Percentiles rank a stretch among this genome's conserved stretches.
phyloP scores from a whole-genome alignment of 2,797 vertebrate genomes.

The Typhlichthys eigenmanni region DNA sequence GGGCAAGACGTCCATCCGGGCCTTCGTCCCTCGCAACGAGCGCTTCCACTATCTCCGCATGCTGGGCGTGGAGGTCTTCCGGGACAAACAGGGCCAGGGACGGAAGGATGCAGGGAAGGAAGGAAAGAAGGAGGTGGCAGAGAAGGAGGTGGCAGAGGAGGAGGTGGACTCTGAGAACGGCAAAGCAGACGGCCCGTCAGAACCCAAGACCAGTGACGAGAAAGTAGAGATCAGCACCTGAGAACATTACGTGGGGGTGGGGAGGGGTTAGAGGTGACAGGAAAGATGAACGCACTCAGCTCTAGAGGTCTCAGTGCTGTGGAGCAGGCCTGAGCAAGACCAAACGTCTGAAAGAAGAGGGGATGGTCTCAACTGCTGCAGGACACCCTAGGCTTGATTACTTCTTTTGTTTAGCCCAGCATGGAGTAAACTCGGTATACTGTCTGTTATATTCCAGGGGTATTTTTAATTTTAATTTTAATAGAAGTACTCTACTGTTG shows the following conservation, averaged over 20 bases:
- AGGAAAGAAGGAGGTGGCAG: constrained; percentile 18
- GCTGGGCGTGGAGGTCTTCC: constrained; percentile 91
- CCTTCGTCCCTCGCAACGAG: constrained; percentile 95
- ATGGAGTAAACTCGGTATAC: constrained; percentile 37
- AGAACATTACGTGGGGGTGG: neutral
- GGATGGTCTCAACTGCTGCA: constrained; percentile 25
- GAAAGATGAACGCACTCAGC: constrained; percentile 21
- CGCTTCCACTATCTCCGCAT: constrained; percentile 93
- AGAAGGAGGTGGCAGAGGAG: constrained; percentile 22
- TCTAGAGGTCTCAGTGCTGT: constrained; percentile 18
- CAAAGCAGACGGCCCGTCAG: constrained; percentile 31
- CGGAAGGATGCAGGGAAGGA: constrained; percentile 57
- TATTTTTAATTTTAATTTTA: constrained; percentile 41
- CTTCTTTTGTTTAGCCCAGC: constrained; percentile 12
- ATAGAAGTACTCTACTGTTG: constrained; percentile 15
- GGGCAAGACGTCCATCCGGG: constrained; percentile 94
- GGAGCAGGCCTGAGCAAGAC: constrained; percentile 6
- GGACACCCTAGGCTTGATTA: constrained; percentile 12
- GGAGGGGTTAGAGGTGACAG: neutral
- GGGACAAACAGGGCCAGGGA: constrained; percentile 72
- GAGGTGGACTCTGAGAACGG: constrained; percentile 44
- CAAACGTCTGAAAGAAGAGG: constrained; percentile 20
- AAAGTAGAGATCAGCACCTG: constrained; percentile 38
- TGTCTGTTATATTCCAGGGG: constrained; percentile 37
- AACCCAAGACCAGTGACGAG: constrained; percentile 30